These are phyloP conservation scores for Mormyrus proboscirostris DNA, from an alignment of 2,797 vertebrate genomes.

Conservation along the genomic window DNA sequence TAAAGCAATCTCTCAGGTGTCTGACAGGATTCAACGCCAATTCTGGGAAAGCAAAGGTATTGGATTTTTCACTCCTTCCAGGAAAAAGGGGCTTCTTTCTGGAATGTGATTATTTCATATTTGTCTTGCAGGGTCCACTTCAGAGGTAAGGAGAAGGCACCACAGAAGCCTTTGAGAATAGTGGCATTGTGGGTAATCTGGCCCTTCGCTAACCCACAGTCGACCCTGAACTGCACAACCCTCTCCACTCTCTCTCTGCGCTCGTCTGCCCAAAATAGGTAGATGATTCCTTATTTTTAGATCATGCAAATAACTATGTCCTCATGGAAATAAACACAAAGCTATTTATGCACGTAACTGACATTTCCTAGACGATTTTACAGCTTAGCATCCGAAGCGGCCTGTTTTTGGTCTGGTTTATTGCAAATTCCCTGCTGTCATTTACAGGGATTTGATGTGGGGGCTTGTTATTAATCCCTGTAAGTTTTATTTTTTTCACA, in stretches of 20 bases:
- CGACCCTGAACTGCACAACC: not conserved
- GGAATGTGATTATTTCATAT: not conserved
- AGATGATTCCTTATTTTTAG: conserved; percentile 14
- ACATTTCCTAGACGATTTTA: conserved; percentile 4
- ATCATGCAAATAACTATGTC: not conserved
- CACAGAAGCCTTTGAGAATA: not conserved
- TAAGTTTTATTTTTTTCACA: not conserved
- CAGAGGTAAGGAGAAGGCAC: not conserved
- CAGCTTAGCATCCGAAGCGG: not conserved
- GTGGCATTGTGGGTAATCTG: not conserved
- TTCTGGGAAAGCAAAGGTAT: conserved; percentile 3
- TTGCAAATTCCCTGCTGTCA: conserved; percentile 1
- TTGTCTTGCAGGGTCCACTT: not conserved
- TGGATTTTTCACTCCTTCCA: not conserved
- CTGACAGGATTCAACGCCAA: not conserved
- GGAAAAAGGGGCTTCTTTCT: not conserved
- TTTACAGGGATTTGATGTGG: not conserved
- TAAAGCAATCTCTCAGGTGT: conserved; percentile 6
- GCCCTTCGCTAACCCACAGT: not conserved
- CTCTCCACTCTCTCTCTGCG: not conserved
- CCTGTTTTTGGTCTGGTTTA: not conserved
- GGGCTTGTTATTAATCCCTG: not conserved
- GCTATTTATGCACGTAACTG: conserved; percentile 3
- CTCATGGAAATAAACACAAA: conserved; percentile 11
- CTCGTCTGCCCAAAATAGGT: not conserved